These are phyloP conservation scores for Phyllostomus hastatus DNA, from an alignment of 2,113 vertebrate species.

Conservation along the genomic window DNA sequence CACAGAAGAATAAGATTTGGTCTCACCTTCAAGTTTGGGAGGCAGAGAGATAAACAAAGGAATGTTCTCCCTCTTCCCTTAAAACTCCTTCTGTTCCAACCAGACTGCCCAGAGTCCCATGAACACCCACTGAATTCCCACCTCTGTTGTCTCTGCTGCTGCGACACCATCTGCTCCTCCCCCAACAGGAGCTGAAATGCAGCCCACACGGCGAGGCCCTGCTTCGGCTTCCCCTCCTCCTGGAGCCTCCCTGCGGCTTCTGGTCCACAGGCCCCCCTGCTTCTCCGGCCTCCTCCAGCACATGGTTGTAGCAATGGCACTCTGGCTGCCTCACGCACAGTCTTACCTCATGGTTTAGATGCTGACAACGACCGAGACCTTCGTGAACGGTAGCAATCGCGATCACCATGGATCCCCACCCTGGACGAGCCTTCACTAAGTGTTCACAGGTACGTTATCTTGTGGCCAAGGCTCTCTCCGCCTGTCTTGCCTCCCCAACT, in stretches of 20 bases:
- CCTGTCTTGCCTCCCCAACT: not conserved
- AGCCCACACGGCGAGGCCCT: not conserved
- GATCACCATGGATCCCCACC: not conserved
- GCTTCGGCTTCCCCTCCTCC: not conserved
- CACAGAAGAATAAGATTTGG: not conserved
- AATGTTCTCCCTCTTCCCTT: not conserved
- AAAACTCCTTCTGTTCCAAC: not conserved
- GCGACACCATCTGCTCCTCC: slow-evolving; percentile 43
- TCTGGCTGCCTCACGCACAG: not conserved
- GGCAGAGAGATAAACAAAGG: slow-evolving; percentile 6
- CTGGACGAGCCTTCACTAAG: not conserved
- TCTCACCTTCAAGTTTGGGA: not conserved
- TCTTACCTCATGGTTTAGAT: not conserved
- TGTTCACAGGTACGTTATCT: not conserved
- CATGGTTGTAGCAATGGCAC: not conserved
- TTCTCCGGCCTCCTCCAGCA: not conserved
- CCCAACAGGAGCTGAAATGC: slow-evolving; percentile 10
- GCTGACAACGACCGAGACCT: not conserved
- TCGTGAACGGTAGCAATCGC: not conserved
- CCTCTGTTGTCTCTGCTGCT: slow-evolving; percentile 43
- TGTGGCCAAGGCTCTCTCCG: not conserved
- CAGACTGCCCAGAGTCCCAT: not conserved
- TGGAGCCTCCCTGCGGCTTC: not conserved
- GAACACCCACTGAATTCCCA: slow-evolving; percentile 55
- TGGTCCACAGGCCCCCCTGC: not conserved